Evolutionary conservation across 2,113 vertebrate genomes (phyloP), one percentile per base, ranked within the genome.

Genomic region (Corapipo altera): DNA sequence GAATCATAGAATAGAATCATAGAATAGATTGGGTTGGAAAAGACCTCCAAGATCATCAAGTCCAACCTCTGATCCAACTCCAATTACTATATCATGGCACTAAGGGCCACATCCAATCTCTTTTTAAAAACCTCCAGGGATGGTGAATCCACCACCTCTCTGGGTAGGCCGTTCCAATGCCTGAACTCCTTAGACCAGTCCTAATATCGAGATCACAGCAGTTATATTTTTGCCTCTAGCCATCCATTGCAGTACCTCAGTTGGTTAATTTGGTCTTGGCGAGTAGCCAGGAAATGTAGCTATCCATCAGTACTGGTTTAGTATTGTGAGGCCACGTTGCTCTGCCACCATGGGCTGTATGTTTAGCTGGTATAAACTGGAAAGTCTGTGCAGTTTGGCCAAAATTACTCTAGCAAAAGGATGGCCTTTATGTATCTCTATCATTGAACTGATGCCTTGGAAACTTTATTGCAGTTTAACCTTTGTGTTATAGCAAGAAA

Each of bases 391-490:
- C 39, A 77, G 35, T 86, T 85, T 92, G 72, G 66, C 52, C 73
- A 74, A 59, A 87, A 92, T 89, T 88, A 91, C 75, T 81, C 19
- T 16, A 85, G 73, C 24, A 85, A 82, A 94, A 92, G 89, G 48
- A 65, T 92, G 81, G 52, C 55, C 76, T 72, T 88, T 93, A 48
- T 88, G 58, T 69, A 75, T 94, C 57, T 69, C 28, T 85, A 71
- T 81, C 39, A 44, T 1, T 95, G 89, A 91, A 81, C 5, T 81
- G 71, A 44, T 88, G 62, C 32, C 74, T 90, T 92, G 24, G 73
- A n/a, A 87, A 54, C 54, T 72, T 93, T 84, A 94, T 89, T 93
- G 61, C 85, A 87, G 70, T 85, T 96, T 95, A 96, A 85, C 85
- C 79, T 93, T 97, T 95, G 75, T 78, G 19, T 81, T 89, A 74